Base-by-base conservation (phyloP, 35 echinoderm and acorn worm genomes). In the Heliocidaris erythrogramma region DNA sequence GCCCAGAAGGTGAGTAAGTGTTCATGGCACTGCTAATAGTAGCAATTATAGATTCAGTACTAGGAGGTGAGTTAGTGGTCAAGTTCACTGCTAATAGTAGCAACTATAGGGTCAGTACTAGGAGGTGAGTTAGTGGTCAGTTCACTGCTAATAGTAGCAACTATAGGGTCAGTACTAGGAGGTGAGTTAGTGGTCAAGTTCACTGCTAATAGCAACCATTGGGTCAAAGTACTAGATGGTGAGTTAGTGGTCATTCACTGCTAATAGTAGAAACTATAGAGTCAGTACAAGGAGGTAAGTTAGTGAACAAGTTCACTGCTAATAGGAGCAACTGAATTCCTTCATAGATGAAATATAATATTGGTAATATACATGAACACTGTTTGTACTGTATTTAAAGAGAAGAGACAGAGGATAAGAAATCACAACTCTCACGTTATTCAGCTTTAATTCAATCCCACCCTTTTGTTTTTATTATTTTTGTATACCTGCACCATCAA, bases 71-170 rank as follows among this genome's bases (percentile, higher is more conserved):
- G 90, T 53, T 48, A 42, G 35, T 42, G 96, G 53, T 93, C 95
- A 90, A 90, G 35, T 42, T 42, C 35, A 0, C 35, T 42, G 35
- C 35, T 42, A 3, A 42, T 42, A 42, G 35, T 0, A 42, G 35
- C 35, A 42, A 42, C 35, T 42, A 42, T 42, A 42, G 35, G 97
- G 69, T 94, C 97, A 35, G 21, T 96, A 18, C 21, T 95, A 7
- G 97, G 97, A 90, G 97, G 97, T 97, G 97, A 96, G 47, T 93
- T 96, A 87, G 94, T 97, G 1, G 94, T 97, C 30, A 94, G 94
- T 85, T 94, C 89, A 7, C 78, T 97, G 61, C 78, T 96, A 30
- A 27, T 97, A 13, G 97, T 97, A 13, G 97, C 97, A 59, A 49
- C 96, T 2, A 60, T 96, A 47, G 97, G 97, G 87, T 94, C 97